Evolutionary conservation across 2,113 vertebrate genomes (phyloP).

Genomic region (Tyrannus savana): DNA sequence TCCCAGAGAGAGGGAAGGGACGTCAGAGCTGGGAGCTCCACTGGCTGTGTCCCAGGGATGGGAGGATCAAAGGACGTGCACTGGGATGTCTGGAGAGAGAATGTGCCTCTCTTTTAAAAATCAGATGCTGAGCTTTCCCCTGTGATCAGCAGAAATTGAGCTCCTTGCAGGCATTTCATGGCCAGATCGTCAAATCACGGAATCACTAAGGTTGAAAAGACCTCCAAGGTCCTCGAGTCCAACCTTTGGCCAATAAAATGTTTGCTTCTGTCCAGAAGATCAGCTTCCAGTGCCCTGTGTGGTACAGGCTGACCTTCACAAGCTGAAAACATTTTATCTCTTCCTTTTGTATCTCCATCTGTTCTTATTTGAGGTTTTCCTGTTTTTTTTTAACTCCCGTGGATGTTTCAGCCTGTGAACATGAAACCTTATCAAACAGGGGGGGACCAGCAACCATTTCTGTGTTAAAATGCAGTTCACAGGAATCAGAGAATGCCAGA

Average conservation of each 20-base stretch:
- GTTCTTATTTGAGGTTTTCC: not conserved
- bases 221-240: not conserved
- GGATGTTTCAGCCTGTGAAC: not conserved
- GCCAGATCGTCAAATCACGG: not conserved
- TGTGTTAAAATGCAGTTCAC: not conserved
- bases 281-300: not conserved
- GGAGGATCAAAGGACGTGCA: accelerated
- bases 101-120: not conserved
- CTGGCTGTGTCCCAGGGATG: not conserved
- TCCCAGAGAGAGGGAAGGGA: accelerated
- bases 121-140: not conserved
- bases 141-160: not conserved
- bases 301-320: not conserved
- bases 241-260: not conserved
- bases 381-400: not conserved
- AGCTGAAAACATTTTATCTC: not conserved
- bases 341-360: not conserved
- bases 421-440: not conserved
- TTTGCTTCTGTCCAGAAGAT: not conserved
- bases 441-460: not conserved
- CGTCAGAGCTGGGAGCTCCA: not conserved
- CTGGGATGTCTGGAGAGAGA: not conserved
- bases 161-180: not conserved
- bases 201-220: not conserved
- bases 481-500: not conserved